Evolutionary conservation across 1,140 invertebrate species (phyloP).

Genomic region (Scaptomyza pallida): DNA sequence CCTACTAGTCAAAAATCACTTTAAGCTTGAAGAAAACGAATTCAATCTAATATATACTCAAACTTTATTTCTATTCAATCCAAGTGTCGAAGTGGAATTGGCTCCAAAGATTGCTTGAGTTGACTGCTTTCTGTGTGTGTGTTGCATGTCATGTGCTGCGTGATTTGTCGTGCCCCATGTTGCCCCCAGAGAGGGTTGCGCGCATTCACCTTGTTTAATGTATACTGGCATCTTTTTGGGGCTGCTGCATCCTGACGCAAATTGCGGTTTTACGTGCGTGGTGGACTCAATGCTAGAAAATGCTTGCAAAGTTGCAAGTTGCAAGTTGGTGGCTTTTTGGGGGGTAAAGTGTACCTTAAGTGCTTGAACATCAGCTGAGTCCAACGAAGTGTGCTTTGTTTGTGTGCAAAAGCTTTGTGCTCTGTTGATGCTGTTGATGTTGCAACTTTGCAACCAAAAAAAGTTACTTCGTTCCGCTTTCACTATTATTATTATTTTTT

Average conservation of each 20-base stretch:
- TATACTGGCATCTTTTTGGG: constrained; percentile 15
- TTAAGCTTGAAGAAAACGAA: too few relatives aligned
- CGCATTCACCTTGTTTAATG: not conserved
- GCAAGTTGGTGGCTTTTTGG: constrained; percentile 36
- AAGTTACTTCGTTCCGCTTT: not conserved
- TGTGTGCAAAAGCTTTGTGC: not conserved
- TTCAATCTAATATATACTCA: too few relatives aligned
- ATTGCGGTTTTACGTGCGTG: constrained; percentile 67
- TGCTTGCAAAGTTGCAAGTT: constrained; percentile 18
- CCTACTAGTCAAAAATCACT: too few relatives aligned
- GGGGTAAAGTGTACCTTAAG: constrained; percentile 38
- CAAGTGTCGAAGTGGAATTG: too few relatives aligned
- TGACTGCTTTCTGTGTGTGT: too few relatives aligned
- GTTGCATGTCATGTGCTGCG: constrained; percentile 19
- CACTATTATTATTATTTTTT: not conserved
- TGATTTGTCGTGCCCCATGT: constrained; percentile 52
- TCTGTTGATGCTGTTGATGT: constrained; percentile 20
- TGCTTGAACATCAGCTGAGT: constrained; percentile 52
- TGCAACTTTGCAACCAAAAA: constrained; percentile 21
- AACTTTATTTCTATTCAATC: too few relatives aligned
- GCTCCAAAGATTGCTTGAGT: too few relatives aligned
- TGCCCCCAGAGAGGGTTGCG: not conserved
- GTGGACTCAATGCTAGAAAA: not conserved
- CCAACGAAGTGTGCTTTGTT: constrained; percentile 21
- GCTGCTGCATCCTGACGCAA: constrained; percentile 44